Evolutionary conservation across 2,797 vertebrate species (phyloP).

Genomic region (Betta splendens): DNA sequence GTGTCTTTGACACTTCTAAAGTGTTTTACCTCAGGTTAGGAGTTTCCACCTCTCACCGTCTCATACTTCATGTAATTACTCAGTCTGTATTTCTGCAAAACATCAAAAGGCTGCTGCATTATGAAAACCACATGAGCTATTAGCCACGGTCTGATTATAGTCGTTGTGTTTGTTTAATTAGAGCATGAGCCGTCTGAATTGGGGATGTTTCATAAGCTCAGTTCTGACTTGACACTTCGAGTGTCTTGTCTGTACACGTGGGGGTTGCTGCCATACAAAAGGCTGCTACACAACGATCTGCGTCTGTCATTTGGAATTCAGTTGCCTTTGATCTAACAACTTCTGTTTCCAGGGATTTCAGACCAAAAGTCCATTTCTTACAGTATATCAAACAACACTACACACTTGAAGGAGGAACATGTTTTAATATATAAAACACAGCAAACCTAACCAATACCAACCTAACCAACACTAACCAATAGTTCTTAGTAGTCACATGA

Average conservation of each 20-base stretch:
- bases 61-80: constrained; percentile 71
- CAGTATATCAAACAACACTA: too few relatives aligned
- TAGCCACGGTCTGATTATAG: constrained; percentile 66
- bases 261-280: constrained; percentile 39
- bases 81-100: constrained; percentile 55
- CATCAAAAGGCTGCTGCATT: constrained; percentile 62
- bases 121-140: constrained; percentile 48
- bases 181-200: constrained; percentile 52
- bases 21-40: constrained; percentile 61
- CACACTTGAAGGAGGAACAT: too few relatives aligned
- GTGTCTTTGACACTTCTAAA: constrained; percentile 42
- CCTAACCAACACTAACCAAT: too few relatives aligned
- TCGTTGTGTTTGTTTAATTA: constrained; percentile 59
- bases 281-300: constrained; percentile 28
- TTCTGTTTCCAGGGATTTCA: too few relatives aligned
- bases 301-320: constrained; percentile 49
- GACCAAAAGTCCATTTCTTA: too few relatives aligned
- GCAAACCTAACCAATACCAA: too few relatives aligned
- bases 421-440: too few relatives aligned
- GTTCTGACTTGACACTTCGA: constrained; percentile 21
- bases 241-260: constrained; percentile 54
- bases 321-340: constrained; percentile 22
- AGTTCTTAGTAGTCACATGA: not conserved
- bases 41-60: constrained; percentile 66
- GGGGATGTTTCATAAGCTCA: constrained; percentile 51